Base-by-base conservation (phyloP, 1,140 invertebrate species). In the Euwallacea similis region DNA sequence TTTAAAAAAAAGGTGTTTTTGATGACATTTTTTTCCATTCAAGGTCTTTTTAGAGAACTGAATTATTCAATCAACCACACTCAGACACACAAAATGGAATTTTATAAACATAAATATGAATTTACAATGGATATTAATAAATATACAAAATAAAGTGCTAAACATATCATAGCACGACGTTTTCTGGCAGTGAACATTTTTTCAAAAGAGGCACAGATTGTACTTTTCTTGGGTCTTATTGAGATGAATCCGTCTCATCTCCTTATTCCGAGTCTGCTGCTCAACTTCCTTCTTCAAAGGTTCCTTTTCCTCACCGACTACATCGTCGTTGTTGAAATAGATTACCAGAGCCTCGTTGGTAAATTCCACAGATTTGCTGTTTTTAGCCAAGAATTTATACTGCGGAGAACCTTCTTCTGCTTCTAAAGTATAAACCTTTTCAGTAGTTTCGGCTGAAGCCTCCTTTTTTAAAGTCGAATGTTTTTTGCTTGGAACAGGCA, bases 231-330 rank as follows among this genome's bases (percentile, higher is more conserved):
- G 73, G 8, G 72, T 76, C 47, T 70, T 75, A 42, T 71, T 64
- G 44, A 78, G 47, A 62, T 79, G 76, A 42, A 75, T 74, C 15
- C 77, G 75, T 47, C 79, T 69, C 78, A 80, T 79, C 65, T 79
- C 78, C 66, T 80, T 79, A 60, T 80, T 80, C 47, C 79, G 67
- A 15, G 74, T 73, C 65, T 79, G 77, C 56, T 80, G 79, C 43
- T 80, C 79, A 7, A 76, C 64, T 61, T 79, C 79, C 46, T 79
- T 78, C 54, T 80, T 80, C 10, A 80, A 58, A 10, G 79, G 79
- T 69, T 80, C 78, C 54, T 76, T 78, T 9, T 74, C 64, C 46
- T 79, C 77, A n/a, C 71, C 71, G 2, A 78, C 66, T 2, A 76
- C 74, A 16, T 78, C 73, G 42, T 80, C 75, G 41, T 76, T 77